These are phyloP conservation scores for Andrena cerasifolii DNA, from an alignment of 1,140 invertebrate genomes.

Conservation along the genomic window DNA sequence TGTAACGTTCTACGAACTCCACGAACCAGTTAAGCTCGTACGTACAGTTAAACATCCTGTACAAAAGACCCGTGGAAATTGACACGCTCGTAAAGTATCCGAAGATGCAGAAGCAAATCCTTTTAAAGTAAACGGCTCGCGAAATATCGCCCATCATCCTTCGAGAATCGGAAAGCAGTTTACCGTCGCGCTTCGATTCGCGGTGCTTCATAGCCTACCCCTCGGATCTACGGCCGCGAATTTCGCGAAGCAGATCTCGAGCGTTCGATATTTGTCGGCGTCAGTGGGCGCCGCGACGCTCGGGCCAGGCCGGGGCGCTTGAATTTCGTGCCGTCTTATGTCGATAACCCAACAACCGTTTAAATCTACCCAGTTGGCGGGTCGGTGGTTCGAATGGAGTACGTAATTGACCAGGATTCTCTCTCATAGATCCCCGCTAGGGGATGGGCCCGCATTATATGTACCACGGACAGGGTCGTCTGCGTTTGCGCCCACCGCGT, in stretches of 20 bases:
- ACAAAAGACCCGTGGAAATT: background rate
- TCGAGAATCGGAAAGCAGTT: slow-evolving; percentile 1
- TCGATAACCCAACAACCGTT: slow-evolving; percentile 30
- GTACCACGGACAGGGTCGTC: slow-evolving; percentile 43
- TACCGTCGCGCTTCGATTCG: background rate
- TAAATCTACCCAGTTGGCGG: slow-evolving; percentile 32
- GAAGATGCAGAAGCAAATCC: background rate
- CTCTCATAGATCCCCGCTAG: slow-evolving; percentile 69
- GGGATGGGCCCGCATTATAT: slow-evolving; percentile 65
- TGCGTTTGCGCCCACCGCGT: slow-evolving; percentile 14
- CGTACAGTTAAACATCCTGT: too few species aligned
- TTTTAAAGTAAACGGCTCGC: background rate
- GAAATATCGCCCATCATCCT: background rate
- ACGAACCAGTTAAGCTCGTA: too few species aligned
- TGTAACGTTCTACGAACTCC: too few species aligned
- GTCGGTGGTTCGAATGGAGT: slow-evolving; percentile 32
- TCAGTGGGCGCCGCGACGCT: slow-evolving; percentile 1
- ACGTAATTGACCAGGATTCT: slow-evolving; percentile 72
- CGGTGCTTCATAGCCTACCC: background rate
- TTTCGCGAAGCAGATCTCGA: background rate
- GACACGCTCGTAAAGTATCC: slow-evolving; percentile 3
- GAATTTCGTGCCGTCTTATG: slow-evolving; percentile 32
- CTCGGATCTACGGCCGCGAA: background rate
- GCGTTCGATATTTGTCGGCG: slow-evolving; percentile 24
- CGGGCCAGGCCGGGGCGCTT: background rate